phyloP scores from a whole-genome alignment of 1,140 invertebrate genomes.

The Aplysia californica region DNA sequence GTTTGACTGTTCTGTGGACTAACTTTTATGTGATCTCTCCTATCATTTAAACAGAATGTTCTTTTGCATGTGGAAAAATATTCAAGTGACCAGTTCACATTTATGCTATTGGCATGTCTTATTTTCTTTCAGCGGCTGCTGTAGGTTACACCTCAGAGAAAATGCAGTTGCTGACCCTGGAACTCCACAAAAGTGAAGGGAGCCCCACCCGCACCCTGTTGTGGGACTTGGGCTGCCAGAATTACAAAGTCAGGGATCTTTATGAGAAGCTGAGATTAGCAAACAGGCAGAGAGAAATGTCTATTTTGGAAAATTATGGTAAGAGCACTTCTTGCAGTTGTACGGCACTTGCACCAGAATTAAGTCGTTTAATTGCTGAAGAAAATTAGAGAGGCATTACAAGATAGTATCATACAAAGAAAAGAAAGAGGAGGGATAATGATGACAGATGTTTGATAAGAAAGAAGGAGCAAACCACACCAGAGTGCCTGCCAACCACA shows the following conservation, averaged over 20 bases:
- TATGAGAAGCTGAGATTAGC: constrained; percentile 40
- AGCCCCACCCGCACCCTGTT: constrained; percentile 43
- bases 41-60: neutral
- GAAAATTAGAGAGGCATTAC: neutral
- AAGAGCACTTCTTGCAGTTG: constrained; percentile 11
- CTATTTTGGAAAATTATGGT: constrained; percentile 44
- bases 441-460: neutral
- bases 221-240: constrained; percentile 42
- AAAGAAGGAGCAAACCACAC: neutral
- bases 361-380: neutral
- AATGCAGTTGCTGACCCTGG: constrained; percentile 38
- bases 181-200: constrained; percentile 30
- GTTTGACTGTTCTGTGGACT: constrained; percentile 3
- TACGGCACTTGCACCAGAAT: neutral
- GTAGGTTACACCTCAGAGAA: constrained; percentile 38
- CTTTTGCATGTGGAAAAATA: neutral
- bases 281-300: constrained; percentile 37
- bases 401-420: neutral
- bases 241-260: constrained; percentile 38
- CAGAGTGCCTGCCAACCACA: too few species aligned
- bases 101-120: neutral
- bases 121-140: constrained; percentile 34
- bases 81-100: neutral
- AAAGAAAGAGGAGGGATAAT: neutral
- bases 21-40: neutral